Evolutionary conservation across 2,797 vertebrate species (phyloP), one percentile per base, ranked within the genome.

Genomic region (Poeciliopsis paucimaculata): DNA sequence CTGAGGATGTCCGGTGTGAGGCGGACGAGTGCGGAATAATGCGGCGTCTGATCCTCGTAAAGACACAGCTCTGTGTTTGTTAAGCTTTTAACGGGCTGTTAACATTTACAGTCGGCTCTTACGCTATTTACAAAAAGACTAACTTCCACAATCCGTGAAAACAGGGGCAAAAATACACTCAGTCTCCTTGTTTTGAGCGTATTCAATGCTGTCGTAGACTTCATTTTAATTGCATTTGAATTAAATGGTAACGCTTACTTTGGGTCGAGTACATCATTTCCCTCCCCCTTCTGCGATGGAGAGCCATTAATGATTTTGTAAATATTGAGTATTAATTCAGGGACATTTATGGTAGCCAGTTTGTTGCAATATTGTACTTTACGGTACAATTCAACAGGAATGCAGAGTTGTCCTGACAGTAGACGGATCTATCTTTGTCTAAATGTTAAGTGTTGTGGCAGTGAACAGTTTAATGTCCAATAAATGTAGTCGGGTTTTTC

Each of bases 1-100:
- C 94, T 34, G 89, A 96, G 95, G 94, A 95, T 89, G 92, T 95
- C 91, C 91, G 93, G 91, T 78, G 73, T 60, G 71, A 81, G 62
- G 88, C 79, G 87, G 85, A 86, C 86, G 78, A 90, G 88, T 85
- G 90, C 86, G 45, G 72, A 87, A 89, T 71, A 46, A 71, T 89
- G 88, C 78, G 83, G 88, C 81, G 86, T 82, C 77, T 81, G 78
- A 82, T 90, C 83, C 85, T 82, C 92, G 93, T 96, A 95, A 95
- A 95, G 88, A 78, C 82, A 73, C 85, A 76, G 83, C 78, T 84
- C 83, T 76, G 36, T 96, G 93, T 96, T 96, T 96, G 95, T 95
- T 84, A 88, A 95, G 95, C 95, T 96, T 96, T 96, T 96, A 96
- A 93, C 89, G 76, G 92, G 94, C 94, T 95, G 95, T 96, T 95